phyloP scores from a whole-genome alignment of 1,140 invertebrate species.

The Saccostrea cuccullata region DNA sequence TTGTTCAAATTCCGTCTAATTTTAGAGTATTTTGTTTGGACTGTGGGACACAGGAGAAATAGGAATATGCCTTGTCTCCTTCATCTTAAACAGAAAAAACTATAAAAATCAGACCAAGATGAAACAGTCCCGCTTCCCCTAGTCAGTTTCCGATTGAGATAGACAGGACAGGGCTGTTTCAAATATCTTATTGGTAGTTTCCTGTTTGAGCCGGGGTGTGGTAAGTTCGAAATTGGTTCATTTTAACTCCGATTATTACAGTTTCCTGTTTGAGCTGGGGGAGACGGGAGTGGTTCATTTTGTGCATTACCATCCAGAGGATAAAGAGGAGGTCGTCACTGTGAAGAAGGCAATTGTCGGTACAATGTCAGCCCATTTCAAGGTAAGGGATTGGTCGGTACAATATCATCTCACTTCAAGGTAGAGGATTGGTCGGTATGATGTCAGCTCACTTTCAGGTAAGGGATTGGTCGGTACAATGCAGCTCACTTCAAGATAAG shows the following conservation, averaged over 20 bases:
- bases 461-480: too few species aligned
- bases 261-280: slow-evolving; percentile 56
- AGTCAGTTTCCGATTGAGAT: too few species aligned
- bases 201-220: too few species aligned
- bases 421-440: too few species aligned
- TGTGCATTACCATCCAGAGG: slow-evolving; percentile 55
- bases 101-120: too few species aligned
- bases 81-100: too few species aligned
- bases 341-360: slow-evolving; percentile 58
- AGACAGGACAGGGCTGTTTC: too few species aligned
- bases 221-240: not conserved
- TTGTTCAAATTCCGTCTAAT: not conserved
- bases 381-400: slow-evolving; percentile 36
- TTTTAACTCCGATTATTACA: not conserved
- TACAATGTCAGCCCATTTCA: slow-evolving; percentile 55
- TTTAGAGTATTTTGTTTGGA: slow-evolving; percentile 55
- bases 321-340: slow-evolving; percentile 53
- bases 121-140: too few species aligned
- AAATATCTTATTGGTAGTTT: too few species aligned
- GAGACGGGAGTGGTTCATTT: slow-evolving; percentile 48
- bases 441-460: slow-evolving; percentile 55
- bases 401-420: too few species aligned
- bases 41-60: slow-evolving; percentile 37
- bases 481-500: too few species aligned
- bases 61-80: too few species aligned